Percentiles rank a stretch among this genome's conserved stretches.
phyloP scores from a whole-genome alignment of 2,888 invertebrate genomes.

The Dysmachus trigonus region DNA sequence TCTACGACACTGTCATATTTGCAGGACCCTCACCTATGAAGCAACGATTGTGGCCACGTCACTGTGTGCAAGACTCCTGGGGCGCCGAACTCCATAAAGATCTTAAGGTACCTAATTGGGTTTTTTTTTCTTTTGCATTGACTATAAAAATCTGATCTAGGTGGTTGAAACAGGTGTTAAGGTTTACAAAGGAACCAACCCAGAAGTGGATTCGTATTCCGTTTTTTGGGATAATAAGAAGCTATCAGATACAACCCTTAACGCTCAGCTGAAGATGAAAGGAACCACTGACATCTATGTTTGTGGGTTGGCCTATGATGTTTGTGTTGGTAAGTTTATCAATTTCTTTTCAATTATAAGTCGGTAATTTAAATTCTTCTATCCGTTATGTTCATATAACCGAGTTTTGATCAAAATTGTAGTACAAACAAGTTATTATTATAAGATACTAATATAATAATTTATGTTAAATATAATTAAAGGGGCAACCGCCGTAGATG shows the following conservation, averaged over 20 bases:
- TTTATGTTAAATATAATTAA: not conserved
- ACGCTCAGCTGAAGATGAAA: slow-evolving; percentile 79
- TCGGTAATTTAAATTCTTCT: not conserved
- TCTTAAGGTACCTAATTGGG: slow-evolving; percentile 74
- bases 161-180: slow-evolving; percentile 79
- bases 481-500: slow-evolving; percentile 89
- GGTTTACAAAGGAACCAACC: slow-evolving; percentile 91
- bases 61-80: slow-evolving; percentile 96
- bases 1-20: slow-evolving; percentile 93
- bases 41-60: slow-evolving; percentile 94
- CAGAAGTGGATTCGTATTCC: slow-evolving; percentile 96
- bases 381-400: too few relatives aligned
- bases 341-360: not conserved
- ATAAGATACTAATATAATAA: not conserved
- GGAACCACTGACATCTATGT: slow-evolving; percentile 92
- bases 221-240: slow-evolving; percentile 99
- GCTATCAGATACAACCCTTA: slow-evolving; percentile 84
- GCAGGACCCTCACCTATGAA: slow-evolving; percentile 84
- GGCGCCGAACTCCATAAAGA: slow-evolving; percentile 93
- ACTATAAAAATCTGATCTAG: slow-evolving; percentile 59
- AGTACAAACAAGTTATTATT: too few relatives aligned
- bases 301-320: slow-evolving; percentile 94
- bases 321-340: slow-evolving; percentile 80
- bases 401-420: too few relatives aligned
- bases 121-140: not conserved